These are phyloP conservation scores for Gryon sp. DNA, from an alignment of 1,140 invertebrate species.

Conservation along the genomic window DNA sequence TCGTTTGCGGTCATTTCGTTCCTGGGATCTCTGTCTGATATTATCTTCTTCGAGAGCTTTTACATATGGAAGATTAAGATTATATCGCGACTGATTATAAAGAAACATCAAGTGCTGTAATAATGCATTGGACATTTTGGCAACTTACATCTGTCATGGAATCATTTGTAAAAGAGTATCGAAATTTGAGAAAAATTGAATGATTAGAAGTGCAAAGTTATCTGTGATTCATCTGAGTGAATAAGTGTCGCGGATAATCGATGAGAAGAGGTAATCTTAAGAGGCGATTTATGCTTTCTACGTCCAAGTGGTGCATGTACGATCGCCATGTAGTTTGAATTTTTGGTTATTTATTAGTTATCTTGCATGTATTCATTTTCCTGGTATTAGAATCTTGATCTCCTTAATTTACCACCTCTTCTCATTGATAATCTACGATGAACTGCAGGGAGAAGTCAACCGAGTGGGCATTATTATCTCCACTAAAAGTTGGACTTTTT, in stretches of 20 bases:
- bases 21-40: no score
- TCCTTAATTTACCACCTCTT: constrained; percentile 16
- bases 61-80: no score
- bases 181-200: neutral
- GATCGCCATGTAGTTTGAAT: constrained; percentile 1
- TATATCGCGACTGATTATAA: no score
- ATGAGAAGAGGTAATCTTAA: constrained; percentile 23
- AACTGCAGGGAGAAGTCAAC: constrained; percentile 75
- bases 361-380: constrained; percentile 26
- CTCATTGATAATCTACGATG: constrained; percentile 62
- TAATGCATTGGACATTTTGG: no score
- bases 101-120: no score
- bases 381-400: neutral
- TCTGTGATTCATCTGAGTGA: neutral
- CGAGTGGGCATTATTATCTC: constrained; percentile 82
- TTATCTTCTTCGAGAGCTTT: no score
- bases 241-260: constrained; percentile 18
- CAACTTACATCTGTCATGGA: no score
- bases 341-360: neutral
- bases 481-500: constrained; percentile 82
- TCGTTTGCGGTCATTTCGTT: neutral
- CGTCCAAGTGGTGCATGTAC: constrained; percentile 18
- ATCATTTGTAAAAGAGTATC: no score
- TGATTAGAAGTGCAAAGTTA: neutral
- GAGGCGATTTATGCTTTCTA: neutral